phyloP scores from a whole-genome alignment of 2,113 vertebrate genomes.

The Sander vitreus region DNA sequence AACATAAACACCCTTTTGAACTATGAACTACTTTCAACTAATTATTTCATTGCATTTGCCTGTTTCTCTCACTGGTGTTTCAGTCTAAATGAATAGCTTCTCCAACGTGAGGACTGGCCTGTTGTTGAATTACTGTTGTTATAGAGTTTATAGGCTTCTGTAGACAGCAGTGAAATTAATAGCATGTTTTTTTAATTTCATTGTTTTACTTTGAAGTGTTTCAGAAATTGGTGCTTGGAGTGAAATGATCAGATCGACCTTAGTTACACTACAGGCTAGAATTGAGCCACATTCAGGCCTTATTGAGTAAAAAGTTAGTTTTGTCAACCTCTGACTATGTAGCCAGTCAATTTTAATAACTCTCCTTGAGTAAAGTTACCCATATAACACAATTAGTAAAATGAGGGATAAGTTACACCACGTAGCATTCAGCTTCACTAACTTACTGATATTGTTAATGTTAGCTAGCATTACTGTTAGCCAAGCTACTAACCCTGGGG shows the following conservation, averaged over 20 bases:
- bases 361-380: neutral
- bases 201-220: neutral
- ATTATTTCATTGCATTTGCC: constrained; percentile 10
- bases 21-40: neutral
- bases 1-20: constrained; percentile 27
- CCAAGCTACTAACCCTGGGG: neutral
- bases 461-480: neutral
- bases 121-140: neutral
- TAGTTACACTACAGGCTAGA: neutral
- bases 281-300: neutral
- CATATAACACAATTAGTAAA: neutral
- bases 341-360: neutral
- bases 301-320: neutral
- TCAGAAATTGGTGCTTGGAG: neutral
- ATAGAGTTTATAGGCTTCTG: neutral
- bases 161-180: neutral
- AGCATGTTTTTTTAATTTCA: neutral
- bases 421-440: neutral
- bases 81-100: neutral
- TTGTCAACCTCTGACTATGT: neutral
- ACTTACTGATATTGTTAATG: neutral
- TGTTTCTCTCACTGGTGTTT: neutral
- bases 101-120: neutral
- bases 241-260: neutral
- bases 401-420: neutral